These are phyloP conservation scores for Rhodinocichla rosea DNA, from an alignment of 2,113 vertebrate species.

Conservation along the genomic window DNA sequence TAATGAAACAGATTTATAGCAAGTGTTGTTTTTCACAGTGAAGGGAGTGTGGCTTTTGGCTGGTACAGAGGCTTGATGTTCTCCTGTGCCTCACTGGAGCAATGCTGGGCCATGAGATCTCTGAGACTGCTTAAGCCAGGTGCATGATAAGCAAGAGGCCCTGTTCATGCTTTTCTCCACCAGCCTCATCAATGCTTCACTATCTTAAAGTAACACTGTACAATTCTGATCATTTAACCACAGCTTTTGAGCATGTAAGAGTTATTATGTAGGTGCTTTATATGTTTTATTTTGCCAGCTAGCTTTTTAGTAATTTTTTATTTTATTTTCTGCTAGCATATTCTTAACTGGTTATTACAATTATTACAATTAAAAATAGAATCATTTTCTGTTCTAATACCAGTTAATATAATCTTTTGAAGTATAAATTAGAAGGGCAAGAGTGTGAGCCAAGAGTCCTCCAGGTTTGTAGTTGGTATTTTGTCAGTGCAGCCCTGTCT, in stretches of 20 bases:
- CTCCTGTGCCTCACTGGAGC: background rate
- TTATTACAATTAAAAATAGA: background rate
- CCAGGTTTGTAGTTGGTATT: background rate
- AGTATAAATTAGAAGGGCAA: conserved; percentile 32
- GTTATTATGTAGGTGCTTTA: background rate
- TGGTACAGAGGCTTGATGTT: background rate
- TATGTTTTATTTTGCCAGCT: background rate
- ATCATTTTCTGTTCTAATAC: background rate
- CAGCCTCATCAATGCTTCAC: background rate
- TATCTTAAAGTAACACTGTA: background rate
- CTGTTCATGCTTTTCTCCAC: background rate
- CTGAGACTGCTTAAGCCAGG: background rate
- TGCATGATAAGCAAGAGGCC: background rate
- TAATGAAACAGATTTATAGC: background rate
- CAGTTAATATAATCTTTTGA: background rate
- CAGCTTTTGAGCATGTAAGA: background rate
- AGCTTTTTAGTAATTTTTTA: background rate
- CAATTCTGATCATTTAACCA: background rate
- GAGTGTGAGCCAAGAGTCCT: background rate
- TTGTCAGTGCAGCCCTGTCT: background rate
- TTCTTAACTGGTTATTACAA: background rate
- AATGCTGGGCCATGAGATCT: rapidly evolving
- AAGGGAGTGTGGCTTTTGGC: background rate
- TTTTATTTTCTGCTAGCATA: background rate
- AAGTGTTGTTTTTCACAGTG: background rate